Conservation (phyloP, 92 coral and sea anemone species). For the Desmophyllum pertusum region DNA sequence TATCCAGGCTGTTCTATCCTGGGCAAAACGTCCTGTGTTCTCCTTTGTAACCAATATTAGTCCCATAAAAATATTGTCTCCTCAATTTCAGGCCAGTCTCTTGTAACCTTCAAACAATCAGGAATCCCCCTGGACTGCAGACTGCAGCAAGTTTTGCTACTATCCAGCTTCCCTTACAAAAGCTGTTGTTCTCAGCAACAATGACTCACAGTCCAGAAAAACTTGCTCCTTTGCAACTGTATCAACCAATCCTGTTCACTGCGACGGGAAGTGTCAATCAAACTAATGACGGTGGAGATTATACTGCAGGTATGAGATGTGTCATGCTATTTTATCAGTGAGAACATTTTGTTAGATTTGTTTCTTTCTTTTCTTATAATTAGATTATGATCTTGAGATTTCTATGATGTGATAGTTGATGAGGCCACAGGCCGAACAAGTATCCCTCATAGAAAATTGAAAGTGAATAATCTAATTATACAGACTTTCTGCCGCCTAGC, state of each 20-base stretch:
- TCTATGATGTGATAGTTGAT: too few species aligned
- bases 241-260: constrained; percentile 72
- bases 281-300: constrained; percentile 9
- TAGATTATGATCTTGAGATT: too few species aligned
- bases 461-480: too few species aligned
- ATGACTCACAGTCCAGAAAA: constrained; percentile 97
- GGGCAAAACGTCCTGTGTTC: too few species aligned
- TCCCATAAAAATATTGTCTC: not conserved
- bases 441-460: too few species aligned
- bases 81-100: constrained; percentile 35
- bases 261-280: constrained; percentile 51
- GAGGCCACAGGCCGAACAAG: too few species aligned
- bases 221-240: constrained; percentile 83
- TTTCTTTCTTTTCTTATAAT: too few species aligned
- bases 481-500: too few species aligned
- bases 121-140: constrained; percentile 55
- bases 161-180: constrained; percentile 90
- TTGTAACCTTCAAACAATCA: constrained; percentile 59
- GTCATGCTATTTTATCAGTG: not conserved
- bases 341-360: too few species aligned
- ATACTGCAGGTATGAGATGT: constrained; percentile 19
- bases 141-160: constrained; percentile 70
- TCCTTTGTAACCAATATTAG: not conserved
- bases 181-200: constrained; percentile 95
- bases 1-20: too few species aligned